A percentile compares a stretch with the other conserved stretches of the same genome.
Conservation (phyloP, 2,113 vertebrate species). For the Macquaria australasica region DNA sequence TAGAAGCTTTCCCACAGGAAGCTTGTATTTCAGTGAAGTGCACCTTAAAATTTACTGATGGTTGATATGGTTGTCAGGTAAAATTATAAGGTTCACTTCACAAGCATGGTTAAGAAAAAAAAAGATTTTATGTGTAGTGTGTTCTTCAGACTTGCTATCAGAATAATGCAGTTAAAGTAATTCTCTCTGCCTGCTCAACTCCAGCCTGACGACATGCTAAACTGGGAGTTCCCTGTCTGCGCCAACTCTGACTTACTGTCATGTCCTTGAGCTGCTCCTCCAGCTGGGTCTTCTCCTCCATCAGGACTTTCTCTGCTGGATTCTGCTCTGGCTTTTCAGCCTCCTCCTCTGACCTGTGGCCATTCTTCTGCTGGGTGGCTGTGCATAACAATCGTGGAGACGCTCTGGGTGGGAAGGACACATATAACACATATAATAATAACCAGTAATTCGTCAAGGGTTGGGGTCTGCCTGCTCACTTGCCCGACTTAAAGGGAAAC, state of each 20-base stretch:
- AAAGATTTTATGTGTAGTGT: too few species aligned
- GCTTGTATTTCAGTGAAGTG: too few species aligned
- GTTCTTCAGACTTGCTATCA: too few species aligned
- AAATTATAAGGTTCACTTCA: too few species aligned
- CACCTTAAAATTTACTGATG: too few species aligned
- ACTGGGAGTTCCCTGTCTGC: background rate
- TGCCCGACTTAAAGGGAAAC: background rate
- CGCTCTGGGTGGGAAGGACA: slow-evolving; percentile 59
- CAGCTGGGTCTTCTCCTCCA: slow-evolving; percentile 90
- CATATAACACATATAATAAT: background rate
- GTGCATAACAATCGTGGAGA: slow-evolving; percentile 89
- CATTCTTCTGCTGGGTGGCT: slow-evolving; percentile 90
- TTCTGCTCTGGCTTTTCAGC: slow-evolving; percentile 83
- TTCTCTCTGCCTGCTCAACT: background rate
- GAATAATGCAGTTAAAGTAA: background rate
- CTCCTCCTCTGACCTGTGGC: slow-evolving; percentile 88
- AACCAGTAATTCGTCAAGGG: background rate
- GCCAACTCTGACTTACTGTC: slow-evolving; percentile 81
- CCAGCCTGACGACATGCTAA: too few species aligned
- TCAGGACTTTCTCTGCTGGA: slow-evolving; percentile 81
- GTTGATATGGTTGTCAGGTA: too few species aligned
- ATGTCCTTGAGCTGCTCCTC: slow-evolving; percentile 94
- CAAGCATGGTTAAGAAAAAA: too few species aligned
- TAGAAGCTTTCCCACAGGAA: too few species aligned
- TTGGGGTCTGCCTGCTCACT: background rate